Base-by-base conservation (phyloP, 2,888 invertebrate species). In the Pilophorus perplexus region DNA sequence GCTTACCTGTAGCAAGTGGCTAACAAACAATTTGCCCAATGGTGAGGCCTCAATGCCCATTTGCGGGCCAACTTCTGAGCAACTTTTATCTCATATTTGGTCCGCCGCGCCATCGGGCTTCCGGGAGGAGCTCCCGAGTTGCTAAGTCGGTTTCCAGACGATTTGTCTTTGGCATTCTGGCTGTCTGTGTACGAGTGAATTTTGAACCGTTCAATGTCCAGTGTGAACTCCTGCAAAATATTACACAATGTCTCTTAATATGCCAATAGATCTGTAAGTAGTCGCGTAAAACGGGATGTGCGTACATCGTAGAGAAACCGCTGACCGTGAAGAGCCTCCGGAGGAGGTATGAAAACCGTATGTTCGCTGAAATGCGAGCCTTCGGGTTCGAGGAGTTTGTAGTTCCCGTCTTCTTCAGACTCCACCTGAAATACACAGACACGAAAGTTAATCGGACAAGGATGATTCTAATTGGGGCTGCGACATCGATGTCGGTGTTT, bases 311-410 rank as follows among this genome's bases (percentile, higher is more conserved):
- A 64, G 23, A n/a, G 40, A 16, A 52, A 52, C 10, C 38, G 38
- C 37, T 50, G 64, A 1, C 50, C 64, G 40, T 33, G 73, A 37
- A 72, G 72, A 6, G 85, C 87, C 76, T 97, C 96, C 0, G 98
- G 97, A 20, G 97, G 94, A 75, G 93, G 83, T 71, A 99, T 91
- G 75, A 94, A 94, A 68, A 97, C 94, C 12, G 97, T 97, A 70
- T 93, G 82, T 78, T 98, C 97, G 73, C 88, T 89, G 67, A 82
- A 84, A 73, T 89, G 87, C 28, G 85, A 84, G 75, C 84, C 84
- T 74, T 93, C 93, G 72, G 88, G 81, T 74, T 95, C 95, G 38
- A 97, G 81, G 70, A 97, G 79, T n/a, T 44, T 23, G 70, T 84
- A 83, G 44, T 85, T 81, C 66, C 78, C 79, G 48, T 74, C 74